Evolutionary conservation across 2,888 invertebrate genomes (phyloP), one percentile per base, ranked within the genome.

Genomic region (Taphrorychus bicolor): DNA sequence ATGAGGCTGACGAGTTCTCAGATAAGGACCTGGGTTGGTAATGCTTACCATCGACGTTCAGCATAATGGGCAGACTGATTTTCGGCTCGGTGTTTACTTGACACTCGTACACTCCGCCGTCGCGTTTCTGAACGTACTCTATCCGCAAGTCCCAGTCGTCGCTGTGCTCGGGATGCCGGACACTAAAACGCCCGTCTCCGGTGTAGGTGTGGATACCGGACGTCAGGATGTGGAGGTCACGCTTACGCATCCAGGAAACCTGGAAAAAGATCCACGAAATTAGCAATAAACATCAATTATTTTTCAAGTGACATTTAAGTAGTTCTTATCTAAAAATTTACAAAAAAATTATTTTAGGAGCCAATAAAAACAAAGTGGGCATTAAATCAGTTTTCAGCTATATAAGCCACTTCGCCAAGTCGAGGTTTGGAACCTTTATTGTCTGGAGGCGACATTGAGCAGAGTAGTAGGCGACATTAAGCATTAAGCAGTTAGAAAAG

Each of bases 41-140:
- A n/a, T n/a, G 73, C 81, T 84, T 85, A 94, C 94, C 93, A 89
- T 93, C 92, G 59, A 94, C 91, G 77, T 87, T 88, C 66, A 94
- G 86, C 78, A 87, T 83, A 77, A 94, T 88, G 49, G 93, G 93
- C 86, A 93, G 88, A 83, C 93, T 94, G 81, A 94, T 91, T 82
- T 94, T 94, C 17, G 94, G 94, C 80, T 94, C 94, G 0, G 93
- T 94, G 83, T 94, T 94, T 74, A 94, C 92, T 86, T 94, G 94
- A 77, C 93, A 94, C 82, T 94, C 93, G 84, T 94, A 94, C 69
- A 93, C 89, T 5, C 93, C 94, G 1, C 90, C 93, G 80, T 94
- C 94, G 19, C 93, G 82, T 53, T 90, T 88, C 83, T 94, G 94
- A 14, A 93, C 93, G 81, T 90, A 94, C 78, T 91, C 91, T 72